Conservation (phyloP, 2,797 vertebrate species). For the Rhinichthys osculus region DNA sequence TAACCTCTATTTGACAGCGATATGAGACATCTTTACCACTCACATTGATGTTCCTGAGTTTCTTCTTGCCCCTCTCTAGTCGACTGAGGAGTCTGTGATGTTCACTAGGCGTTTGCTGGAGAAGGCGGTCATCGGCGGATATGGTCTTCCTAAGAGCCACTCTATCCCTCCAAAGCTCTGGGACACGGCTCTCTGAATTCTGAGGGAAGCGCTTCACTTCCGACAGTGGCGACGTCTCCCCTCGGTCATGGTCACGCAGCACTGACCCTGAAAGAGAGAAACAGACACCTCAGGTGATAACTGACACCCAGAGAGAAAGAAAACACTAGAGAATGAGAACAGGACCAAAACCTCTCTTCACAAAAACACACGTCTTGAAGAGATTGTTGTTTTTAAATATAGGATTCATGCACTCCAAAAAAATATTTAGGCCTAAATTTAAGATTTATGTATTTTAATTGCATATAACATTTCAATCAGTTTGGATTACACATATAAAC, state of each 20-base stretch:
- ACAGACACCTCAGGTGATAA: constrained; percentile 80
- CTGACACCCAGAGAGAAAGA: constrained; percentile 72
- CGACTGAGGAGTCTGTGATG: constrained; percentile 73
- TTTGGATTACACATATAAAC: neutral
- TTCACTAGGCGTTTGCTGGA: constrained; percentile 75
- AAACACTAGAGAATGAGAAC: constrained; percentile 28
- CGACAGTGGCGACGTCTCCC: constrained; percentile 69
- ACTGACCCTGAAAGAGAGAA: constrained; percentile 83
- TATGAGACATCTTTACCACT: constrained; percentile 69
- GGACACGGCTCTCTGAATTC: constrained; percentile 41
- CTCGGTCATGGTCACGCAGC: constrained; percentile 81
- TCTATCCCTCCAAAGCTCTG: constrained; percentile 62
- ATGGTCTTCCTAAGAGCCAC: constrained; percentile 79
- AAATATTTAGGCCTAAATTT: neutral
- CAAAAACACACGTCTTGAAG: constrained; percentile 1
- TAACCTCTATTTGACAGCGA: neutral
- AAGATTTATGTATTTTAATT: neutral
- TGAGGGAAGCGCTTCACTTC: constrained; percentile 60
- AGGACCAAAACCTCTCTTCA: constrained; percentile 45
- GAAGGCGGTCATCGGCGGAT: constrained; percentile 77
- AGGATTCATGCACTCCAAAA: neutral
- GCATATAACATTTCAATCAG: neutral
- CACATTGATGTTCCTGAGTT: constrained; percentile 79
- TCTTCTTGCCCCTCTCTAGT: constrained; percentile 76
- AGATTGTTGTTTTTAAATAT: neutral